A percentile compares a stretch with the other conserved stretches of the same genome.
Conservation (phyloP, 2,888 invertebrate species). For the Nemotelus nigrinus region DNA sequence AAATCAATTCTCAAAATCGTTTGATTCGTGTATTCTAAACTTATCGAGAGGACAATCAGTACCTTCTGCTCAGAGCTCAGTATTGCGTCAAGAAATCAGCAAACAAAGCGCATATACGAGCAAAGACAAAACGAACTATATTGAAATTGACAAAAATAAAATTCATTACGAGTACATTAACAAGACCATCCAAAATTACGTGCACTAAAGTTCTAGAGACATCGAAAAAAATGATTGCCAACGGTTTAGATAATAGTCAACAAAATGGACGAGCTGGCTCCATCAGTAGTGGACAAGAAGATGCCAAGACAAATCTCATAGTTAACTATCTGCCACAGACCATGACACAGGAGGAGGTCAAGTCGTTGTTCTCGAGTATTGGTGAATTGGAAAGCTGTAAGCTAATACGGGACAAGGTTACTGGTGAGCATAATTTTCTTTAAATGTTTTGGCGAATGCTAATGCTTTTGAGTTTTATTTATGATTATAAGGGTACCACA, state of each 20-base stretch:
- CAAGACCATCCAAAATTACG: constrained; percentile 18
- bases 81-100: too few species aligned
- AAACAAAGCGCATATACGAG: too few species aligned
- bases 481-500: too few species aligned
- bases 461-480: too few species aligned
- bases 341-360: constrained; percentile 91
- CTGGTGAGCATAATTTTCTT: constrained; percentile 68
- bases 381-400: constrained; percentile 96
- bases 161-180: background rate
- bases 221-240: constrained; percentile 54
- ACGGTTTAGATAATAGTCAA: constrained; percentile 56
- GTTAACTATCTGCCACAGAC: constrained; percentile 94
- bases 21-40: too few species aligned
- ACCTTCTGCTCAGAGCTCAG: too few species aligned
- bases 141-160: too few species aligned
- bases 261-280: constrained; percentile 57
- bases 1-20: too few species aligned
- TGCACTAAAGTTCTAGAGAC: constrained; percentile 26
- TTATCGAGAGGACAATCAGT: too few species aligned
- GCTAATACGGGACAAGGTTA: constrained; percentile 92
- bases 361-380: constrained; percentile 88
- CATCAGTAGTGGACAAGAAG: constrained; percentile 59
- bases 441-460: too few species aligned
- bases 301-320: constrained; percentile 80
- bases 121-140: too few species aligned